These are phyloP conservation scores for Pardosa pseudoannulata DNA, from an alignment of 2,888 invertebrate species.

Conservation along the genomic window DNA sequence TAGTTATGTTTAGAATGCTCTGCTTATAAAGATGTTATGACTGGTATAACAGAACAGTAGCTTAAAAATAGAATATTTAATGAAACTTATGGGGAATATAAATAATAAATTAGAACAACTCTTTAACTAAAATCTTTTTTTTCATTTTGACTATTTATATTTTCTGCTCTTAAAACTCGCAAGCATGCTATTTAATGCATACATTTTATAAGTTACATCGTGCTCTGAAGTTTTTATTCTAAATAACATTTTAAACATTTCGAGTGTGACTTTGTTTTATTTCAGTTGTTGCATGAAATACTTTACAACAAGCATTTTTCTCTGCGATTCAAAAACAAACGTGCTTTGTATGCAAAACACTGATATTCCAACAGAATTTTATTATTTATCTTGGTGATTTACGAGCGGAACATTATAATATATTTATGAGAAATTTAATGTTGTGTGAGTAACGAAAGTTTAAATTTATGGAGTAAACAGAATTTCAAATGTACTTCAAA, in stretches of 20 bases:
- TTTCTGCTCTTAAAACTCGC: neutral
- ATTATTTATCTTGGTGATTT: conserved; percentile 12
- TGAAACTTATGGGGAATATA: neutral
- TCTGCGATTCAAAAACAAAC: neutral
- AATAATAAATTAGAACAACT: too few relatives aligned
- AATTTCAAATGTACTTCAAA: neutral
- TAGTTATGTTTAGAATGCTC: too few relatives aligned
- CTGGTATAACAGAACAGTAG: too few relatives aligned
- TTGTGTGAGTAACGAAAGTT: neutral
- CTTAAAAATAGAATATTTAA: neutral
- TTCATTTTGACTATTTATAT: neutral
- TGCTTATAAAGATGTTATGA: too few relatives aligned
- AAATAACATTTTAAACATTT: neutral
- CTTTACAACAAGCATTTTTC: conserved; percentile 1
- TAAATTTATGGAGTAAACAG: neutral
- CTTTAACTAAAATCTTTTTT: too few relatives aligned
- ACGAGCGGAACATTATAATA: neutral
- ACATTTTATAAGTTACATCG: neutral
- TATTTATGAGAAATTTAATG: conserved; percentile 5
- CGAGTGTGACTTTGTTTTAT: neutral
- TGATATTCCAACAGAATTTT: neutral
- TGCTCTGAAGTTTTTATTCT: neutral
- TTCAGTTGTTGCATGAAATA: neutral
- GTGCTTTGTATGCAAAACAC: neutral
- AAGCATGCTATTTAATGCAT: neutral